phyloP scores from a whole-genome alignment of 2,797 vertebrate species.

The Epinephelus coioides region DNA sequence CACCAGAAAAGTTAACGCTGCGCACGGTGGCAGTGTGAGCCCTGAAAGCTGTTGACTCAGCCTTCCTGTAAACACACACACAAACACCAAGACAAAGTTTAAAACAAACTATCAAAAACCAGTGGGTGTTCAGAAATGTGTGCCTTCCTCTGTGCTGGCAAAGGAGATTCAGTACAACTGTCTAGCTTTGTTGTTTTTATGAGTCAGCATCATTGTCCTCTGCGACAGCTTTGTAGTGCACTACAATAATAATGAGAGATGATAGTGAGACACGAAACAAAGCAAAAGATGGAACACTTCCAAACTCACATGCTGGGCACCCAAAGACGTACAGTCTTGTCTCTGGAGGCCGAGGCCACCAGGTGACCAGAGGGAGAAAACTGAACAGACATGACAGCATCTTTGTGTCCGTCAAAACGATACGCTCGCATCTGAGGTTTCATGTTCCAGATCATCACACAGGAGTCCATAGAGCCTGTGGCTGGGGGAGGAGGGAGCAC shows the following conservation, averaged over 20 bases:
- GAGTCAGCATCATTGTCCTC: slow-evolving; percentile 28
- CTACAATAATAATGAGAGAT: slow-evolving; percentile 5
- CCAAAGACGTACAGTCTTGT: slow-evolving; percentile 97
- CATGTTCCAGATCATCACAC: slow-evolving; percentile 97
- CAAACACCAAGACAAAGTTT: slow-evolving; percentile 32
- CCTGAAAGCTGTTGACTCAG: slow-evolving; percentile 92
- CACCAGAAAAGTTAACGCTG: slow-evolving; percentile 93
- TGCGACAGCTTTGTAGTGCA: not conserved
- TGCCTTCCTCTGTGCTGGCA: slow-evolving; percentile 25
- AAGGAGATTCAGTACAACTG: slow-evolving; percentile 13
- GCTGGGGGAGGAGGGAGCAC: slow-evolving; percentile 75
- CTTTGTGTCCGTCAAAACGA: slow-evolving; percentile 95
- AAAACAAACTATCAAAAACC: slow-evolving; percentile 27
- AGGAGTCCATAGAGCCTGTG: slow-evolving; percentile 94
- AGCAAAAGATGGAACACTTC: not conserved
- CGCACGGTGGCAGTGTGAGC: slow-evolving; percentile 94
- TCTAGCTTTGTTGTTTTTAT: slow-evolving; percentile 30
- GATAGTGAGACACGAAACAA: not conserved
- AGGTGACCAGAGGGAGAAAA: slow-evolving; percentile 97
- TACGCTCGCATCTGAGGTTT: slow-evolving; percentile 94
- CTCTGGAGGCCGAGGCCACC: slow-evolving; percentile 94
- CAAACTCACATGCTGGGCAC: slow-evolving; percentile 92
- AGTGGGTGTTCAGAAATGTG: slow-evolving; percentile 33
- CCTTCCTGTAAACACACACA: slow-evolving; percentile 87
- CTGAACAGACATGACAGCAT: slow-evolving; percentile 90